Conservation (phyloP, 2,888 invertebrate genomes). For the Eupithecia exiguata region DNA sequence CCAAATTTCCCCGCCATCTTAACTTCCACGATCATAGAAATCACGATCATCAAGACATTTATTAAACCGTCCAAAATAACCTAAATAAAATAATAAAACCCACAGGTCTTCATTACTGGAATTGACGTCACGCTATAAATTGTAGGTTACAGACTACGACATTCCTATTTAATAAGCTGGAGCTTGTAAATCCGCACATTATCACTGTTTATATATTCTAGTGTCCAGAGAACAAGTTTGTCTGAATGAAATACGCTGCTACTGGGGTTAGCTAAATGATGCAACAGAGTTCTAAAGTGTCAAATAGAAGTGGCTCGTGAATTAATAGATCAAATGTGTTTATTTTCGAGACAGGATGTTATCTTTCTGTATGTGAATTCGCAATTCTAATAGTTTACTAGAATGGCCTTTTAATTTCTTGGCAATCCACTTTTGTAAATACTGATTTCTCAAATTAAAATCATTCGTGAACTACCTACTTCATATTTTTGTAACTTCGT, state of each 20-base stretch:
- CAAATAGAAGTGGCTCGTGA: background rate
- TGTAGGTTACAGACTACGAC: conserved; percentile 29
- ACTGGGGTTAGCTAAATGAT: background rate
- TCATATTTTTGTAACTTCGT: background rate
- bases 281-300: conserved; percentile 1
- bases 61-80: conserved; percentile 26
- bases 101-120: conserved; percentile 34
- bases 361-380: background rate
- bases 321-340: conserved; percentile 10
- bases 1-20: background rate
- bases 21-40: background rate
- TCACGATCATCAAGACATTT: conserved; percentile 22
- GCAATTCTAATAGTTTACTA: background rate
- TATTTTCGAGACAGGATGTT: conserved; percentile 5
- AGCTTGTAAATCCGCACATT: conserved; percentile 22
- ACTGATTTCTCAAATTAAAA: background rate
- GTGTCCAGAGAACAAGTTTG: conserved; percentile 4
- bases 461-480: background rate
- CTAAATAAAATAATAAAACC: conserved; percentile 39
- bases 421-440: background rate
- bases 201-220: conserved; percentile 23
- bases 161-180: conserved; percentile 35
- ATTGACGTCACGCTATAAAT: conserved; percentile 44
- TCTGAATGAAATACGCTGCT: conserved; percentile 5
- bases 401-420: background rate